A percentile compares a stretch with the other conserved stretches of the same genome.
phyloP scores from a whole-genome alignment of 2,113 vertebrate species.

The Silurus glanis region DNA sequence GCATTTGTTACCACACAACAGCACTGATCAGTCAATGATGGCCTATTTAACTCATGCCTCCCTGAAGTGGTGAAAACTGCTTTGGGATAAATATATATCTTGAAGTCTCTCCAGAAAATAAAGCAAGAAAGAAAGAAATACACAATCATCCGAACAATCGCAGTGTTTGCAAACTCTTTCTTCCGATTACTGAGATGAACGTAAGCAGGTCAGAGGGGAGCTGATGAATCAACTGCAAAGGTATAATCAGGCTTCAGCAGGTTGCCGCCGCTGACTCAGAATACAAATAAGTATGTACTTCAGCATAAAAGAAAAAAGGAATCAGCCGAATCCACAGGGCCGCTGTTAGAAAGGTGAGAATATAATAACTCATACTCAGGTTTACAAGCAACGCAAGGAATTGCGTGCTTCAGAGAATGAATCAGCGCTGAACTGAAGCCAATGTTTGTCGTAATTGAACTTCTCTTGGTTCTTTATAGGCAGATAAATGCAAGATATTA shows the following conservation, averaged over 20 bases:
- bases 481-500: not conserved
- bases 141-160: slow-evolving; percentile 13
- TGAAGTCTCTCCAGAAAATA: not conserved
- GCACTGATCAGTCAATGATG: slow-evolving; percentile 58
- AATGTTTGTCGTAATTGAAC: not conserved
- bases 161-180: slow-evolving; percentile 34
- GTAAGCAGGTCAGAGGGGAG: slow-evolving; percentile 29
- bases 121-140: not conserved
- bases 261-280: slow-evolving; percentile 22
- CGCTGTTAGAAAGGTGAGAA: not conserved
- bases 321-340: not conserved
- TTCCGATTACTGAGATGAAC: not conserved
- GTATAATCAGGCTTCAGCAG: slow-evolving; percentile 32
- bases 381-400: not conserved
- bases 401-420: not conserved
- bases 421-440: not conserved
- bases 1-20: slow-evolving; percentile 57
- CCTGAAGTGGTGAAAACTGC: not conserved
- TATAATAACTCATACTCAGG: not conserved
- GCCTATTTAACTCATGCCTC: not conserved
- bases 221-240: slow-evolving; percentile 35
- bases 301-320: not conserved
- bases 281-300: slow-evolving; percentile 16
- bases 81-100: not conserved
- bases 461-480: not conserved